Conservation (phyloP, 2,113 vertebrate genomes). For the Rissa tridactyla region DNA sequence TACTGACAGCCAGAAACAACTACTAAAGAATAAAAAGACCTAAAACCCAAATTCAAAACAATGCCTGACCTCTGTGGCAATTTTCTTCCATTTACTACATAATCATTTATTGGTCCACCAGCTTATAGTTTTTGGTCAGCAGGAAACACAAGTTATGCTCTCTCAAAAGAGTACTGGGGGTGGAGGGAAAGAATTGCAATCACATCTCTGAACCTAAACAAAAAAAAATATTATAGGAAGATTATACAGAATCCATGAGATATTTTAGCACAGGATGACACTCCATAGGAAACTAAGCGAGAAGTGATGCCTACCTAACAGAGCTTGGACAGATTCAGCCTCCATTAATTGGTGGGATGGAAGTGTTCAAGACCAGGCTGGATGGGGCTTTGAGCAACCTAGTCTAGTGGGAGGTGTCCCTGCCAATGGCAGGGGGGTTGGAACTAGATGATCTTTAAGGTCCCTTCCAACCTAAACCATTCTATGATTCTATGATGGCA, state of each 20-base stretch:
- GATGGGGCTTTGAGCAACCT: too few species aligned
- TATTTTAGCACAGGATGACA: background rate
- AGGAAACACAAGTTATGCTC: background rate
- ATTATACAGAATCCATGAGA: background rate
- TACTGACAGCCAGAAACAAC: background rate
- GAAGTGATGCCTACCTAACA: conserved; percentile 3
- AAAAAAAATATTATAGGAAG: background rate
- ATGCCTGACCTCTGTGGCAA: background rate
- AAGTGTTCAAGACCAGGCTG: too few species aligned
- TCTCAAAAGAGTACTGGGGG: background rate
- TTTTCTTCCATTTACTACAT: background rate
- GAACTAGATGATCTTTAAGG: too few species aligned
- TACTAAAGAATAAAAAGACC: background rate
- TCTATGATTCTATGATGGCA: conserved; percentile 61
- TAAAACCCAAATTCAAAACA: background rate
- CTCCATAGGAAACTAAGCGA: background rate
- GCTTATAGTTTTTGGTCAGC: background rate
- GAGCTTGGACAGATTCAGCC: conserved; percentile 68
- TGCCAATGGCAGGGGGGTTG: too few species aligned
- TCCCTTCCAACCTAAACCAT: too few species aligned
- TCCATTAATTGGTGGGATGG: conserved; percentile 87
- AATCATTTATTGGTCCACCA: background rate
- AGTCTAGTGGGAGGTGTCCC: too few species aligned
- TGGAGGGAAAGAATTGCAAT: background rate
- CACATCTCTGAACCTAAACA: background rate